Base-by-base conservation (phyloP, 1,140 invertebrate species). In the Triops longicaudatus region DNA sequence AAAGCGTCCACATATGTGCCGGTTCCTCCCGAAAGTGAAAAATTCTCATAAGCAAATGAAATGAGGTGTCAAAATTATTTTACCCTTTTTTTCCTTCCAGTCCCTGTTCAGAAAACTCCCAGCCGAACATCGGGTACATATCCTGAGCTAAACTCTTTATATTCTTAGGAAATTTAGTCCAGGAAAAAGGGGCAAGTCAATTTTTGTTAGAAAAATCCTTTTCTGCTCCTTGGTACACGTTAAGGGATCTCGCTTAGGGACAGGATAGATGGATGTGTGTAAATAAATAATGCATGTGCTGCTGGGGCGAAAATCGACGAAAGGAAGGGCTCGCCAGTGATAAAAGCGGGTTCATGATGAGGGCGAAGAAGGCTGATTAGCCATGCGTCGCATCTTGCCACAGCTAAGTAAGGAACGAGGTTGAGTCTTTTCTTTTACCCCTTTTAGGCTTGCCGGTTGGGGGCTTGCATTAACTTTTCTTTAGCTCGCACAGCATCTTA, bases 211-310 rank as follows among this genome's bases (percentile, higher is more conserved):
- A 63, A 0, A 6, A 6, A n/a, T n/a, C 22, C 22, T 17, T 63
- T 63, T 63, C 22, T 63, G 50, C 50, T 22, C 50, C 50, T 37
- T 37, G 31, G 31, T 37, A 63, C 50, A 63, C 50, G 50, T 63
- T 63, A 63, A 37, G 50, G 50, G 50, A 63, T 22, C 50, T 63
- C 50, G 50, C 50, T 63, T 63, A 22, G 50, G 50, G 22, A 37
- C 31, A 6, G 50, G 50, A 63, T 63, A 63, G 50, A 63, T 63
- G 50, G 50, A 63, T 63, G 50, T 63, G 50, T 63, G 50, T 63
- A 63, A 63, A 63, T 63, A 63, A 63, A 63, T 63, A 63, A 63
- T 63, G 50, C 50, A 63, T 63, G 50, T 63, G 50, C 50, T 63
- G 50, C 50, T 63, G 50, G 22, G 50, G 50, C 17, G 50, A 37